phyloP scores from a whole-genome alignment of 1,140 invertebrate species.

The Drosophila parvula region DNA sequence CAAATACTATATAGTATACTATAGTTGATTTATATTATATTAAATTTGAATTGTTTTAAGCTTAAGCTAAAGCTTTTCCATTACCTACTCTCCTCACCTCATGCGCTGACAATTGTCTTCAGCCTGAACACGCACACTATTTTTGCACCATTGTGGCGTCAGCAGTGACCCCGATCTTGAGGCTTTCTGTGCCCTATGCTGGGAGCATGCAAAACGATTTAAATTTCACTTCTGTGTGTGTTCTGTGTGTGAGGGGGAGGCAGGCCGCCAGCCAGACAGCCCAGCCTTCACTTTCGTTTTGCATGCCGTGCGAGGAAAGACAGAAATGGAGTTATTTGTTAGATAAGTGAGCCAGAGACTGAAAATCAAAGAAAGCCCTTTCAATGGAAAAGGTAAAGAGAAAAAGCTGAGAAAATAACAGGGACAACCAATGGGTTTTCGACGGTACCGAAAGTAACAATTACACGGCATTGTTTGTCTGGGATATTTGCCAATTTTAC shows the following conservation, averaged over 20 bases:
- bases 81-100: not conserved
- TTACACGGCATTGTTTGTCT: slow-evolving; percentile 20
- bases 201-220: slow-evolving; percentile 26
- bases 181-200: slow-evolving; percentile 23
- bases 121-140: slow-evolving; percentile 12
- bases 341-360: slow-evolving; percentile 45
- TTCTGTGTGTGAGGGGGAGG: slow-evolving; percentile 27
- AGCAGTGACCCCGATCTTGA: slow-evolving; percentile 25
- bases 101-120: slow-evolving; percentile 24
- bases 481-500: slow-evolving; percentile 1
- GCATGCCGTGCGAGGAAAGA: slow-evolving; percentile 39
- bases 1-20: too few species aligned
- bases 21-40: too few species aligned
- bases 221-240: slow-evolving; percentile 56
- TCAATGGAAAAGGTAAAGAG: not conserved
- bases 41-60: not conserved
- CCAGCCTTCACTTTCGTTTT: slow-evolving; percentile 54
- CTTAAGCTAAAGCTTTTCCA: not conserved
- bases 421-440: slow-evolving; percentile 18
- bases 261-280: not conserved
- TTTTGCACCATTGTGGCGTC: not conserved
- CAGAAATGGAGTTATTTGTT: slow-evolving; percentile 56
- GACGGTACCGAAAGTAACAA: slow-evolving; percentile 25
- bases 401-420: slow-evolving; percentile 26
- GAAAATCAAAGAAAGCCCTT: slow-evolving; percentile 27